These are phyloP conservation scores for Bolinopsis microptera DNA, from an alignment of 37 sponge, comb jelly and placozoan genomes.

Conservation along the genomic window DNA sequence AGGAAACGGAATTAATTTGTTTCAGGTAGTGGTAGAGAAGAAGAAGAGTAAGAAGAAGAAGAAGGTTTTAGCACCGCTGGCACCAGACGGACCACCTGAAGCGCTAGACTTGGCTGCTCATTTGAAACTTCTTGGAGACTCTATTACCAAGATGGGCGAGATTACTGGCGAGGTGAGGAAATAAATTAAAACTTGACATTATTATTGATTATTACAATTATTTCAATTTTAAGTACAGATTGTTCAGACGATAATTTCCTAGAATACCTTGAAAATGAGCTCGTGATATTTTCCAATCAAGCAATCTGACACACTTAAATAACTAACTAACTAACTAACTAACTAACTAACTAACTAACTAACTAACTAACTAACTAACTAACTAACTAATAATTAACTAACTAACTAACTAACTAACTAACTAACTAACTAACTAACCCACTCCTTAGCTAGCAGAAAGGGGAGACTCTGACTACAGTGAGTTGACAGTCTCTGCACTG, in stretches of 20 bases:
- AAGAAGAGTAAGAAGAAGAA: neutral
- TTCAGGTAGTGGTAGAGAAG: neutral
- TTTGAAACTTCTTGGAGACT: conserved; percentile 48
- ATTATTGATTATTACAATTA: no score
- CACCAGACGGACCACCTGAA: conserved; percentile 50
- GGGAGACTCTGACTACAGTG: neutral
- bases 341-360: no score
- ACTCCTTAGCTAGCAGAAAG: neutral
- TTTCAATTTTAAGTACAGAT: no score
- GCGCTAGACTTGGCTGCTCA: conserved; percentile 60
- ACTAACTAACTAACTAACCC: no score
- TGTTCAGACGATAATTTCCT: no score
- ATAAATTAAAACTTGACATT: no score
- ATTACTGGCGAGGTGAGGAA: conserved; percentile 43
- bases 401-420: neutral
- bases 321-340: no score
- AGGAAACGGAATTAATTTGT: no score
- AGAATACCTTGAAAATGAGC: no score
- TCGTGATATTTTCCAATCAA: no score
- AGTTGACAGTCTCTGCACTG: conserved; percentile 23
- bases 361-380: no score
- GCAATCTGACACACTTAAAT: no score
- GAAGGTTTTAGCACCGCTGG: neutral
- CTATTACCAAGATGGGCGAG: conserved; percentile 52
- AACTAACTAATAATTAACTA: neutral